Evolutionary conservation across 2,888 invertebrate species (phyloP).

Genomic region (Cheilosia variabilis): DNA sequence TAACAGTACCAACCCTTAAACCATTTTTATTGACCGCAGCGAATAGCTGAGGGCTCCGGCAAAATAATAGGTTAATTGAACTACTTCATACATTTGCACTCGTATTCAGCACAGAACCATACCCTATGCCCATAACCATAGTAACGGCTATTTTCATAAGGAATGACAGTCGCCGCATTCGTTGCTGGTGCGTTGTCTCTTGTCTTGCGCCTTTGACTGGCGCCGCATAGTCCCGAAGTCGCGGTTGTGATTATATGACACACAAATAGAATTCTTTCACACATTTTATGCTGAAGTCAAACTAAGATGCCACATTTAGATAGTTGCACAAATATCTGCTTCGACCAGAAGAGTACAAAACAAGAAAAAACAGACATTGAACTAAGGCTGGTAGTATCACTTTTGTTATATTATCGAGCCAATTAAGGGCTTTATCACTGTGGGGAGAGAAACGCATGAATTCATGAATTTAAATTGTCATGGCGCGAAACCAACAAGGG

Average conservation of each 20-base stretch:
- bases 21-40: constrained; percentile 64
- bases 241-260: constrained; percentile 52
- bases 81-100: neutral
- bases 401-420: neutral
- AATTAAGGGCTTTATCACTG: neutral
- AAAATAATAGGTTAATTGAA: constrained; percentile 53
- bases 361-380: no score
- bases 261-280: constrained; percentile 48
- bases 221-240: constrained; percentile 64
- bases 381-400: neutral
- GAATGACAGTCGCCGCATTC: constrained; percentile 15
- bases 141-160: constrained; percentile 25
- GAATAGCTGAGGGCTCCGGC: neutral
- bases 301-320: constrained; percentile 28
- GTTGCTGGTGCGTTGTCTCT: constrained; percentile 35
- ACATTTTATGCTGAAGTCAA: constrained; percentile 15
- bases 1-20: constrained; percentile 62
- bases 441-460: constrained; percentile 1
- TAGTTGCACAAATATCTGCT: neutral
- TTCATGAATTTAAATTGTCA: constrained; percentile 48
- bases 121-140: constrained; percentile 57
- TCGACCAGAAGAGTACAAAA: neutral
- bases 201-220: constrained; percentile 70
- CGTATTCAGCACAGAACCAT: constrained; percentile 19
- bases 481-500: constrained; percentile 15